Evolutionary conservation across 2,797 vertebrate species (phyloP).

Genomic region (Syndactyla subalaris): DNA sequence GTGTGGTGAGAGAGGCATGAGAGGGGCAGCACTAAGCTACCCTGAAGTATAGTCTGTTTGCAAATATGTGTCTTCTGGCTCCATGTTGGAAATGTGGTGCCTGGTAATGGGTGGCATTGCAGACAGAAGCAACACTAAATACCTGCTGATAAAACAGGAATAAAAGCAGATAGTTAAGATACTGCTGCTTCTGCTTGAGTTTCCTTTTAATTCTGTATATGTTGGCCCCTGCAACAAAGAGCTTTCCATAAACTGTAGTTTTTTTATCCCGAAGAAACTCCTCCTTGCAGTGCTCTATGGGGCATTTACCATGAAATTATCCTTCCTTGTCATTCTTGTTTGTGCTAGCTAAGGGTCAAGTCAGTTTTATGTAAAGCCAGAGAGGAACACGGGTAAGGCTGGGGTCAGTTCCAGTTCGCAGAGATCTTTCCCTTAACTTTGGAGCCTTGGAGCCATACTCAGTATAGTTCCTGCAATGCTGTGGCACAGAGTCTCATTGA

Average conservation of each 20-base stretch:
- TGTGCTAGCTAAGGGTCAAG: not conserved
- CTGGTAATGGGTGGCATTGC: not conserved
- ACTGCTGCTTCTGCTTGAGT: not conserved
- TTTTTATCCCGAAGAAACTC: not conserved
- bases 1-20: not conserved
- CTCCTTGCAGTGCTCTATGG: not conserved
- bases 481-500: not conserved
- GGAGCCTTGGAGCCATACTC: not conserved
- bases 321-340: not conserved
- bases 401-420: slow-evolving; percentile 1
- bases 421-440: not conserved
- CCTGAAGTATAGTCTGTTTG: not conserved
- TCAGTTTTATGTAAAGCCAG: slow-evolving; percentile 5
- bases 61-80: not conserved
- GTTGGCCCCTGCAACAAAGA: not conserved
- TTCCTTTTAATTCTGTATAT: not conserved
- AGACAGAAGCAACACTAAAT: not conserved
- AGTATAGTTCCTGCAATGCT: not conserved
- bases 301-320: not conserved
- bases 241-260: not conserved
- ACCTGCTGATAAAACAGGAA: not conserved
- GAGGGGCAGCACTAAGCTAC: not conserved
- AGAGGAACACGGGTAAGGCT: not conserved
- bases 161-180: not conserved
- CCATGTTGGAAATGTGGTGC: not conserved